Evolutionary conservation across 2,797 vertebrate genomes (phyloP), one percentile per base, ranked within the genome.

Genomic region (Phalloptychus januarius): DNA sequence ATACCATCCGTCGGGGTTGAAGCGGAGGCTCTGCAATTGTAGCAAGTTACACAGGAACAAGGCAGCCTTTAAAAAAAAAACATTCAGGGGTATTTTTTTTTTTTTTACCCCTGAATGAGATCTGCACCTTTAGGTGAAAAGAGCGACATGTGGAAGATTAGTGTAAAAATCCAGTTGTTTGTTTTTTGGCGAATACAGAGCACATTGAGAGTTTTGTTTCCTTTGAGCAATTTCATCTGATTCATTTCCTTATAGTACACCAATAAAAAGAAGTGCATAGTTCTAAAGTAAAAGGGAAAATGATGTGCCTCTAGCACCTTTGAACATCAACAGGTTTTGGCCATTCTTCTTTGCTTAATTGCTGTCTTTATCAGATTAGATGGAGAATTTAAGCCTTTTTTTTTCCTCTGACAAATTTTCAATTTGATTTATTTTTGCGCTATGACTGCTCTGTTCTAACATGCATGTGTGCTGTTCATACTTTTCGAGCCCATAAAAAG

Each of bases 1-100:
- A 67, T 44, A 23, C n/a, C 72, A 77, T 74, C 58, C 31, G 71
- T 33, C 75, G 77, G 77, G 78, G 73, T 7, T 33, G 65, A 7
- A 50, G 31, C 78, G 20, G 46, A 52, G 44, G 13, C 33, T 54
- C 70, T 69, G 38, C 65, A 69, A 25, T 69, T 23, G 5, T 12
- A n/a, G 63, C 5, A 38, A 65, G 16, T 69, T 13, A 20, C 36
- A 40, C 10, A 40, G 10, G 36, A 25, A 67, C 33, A 65, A 65
- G 33, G 20, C 63, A 23, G 65, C 65, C 23, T 58, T 58, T n/a
- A 15, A 1, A 69, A 38, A 67, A 25, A 6, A 4, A 25, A 7
- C 1, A n/a, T n/a, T 63, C 15, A 63, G 5, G 12, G 31, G 31
- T 31, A n/a, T n/a, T n/a, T n/a, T n/a, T n/a, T n/a, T 23, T 56